Conservation (phyloP, 1,140 invertebrate genomes). For the Trichonephila clavata region DNA sequence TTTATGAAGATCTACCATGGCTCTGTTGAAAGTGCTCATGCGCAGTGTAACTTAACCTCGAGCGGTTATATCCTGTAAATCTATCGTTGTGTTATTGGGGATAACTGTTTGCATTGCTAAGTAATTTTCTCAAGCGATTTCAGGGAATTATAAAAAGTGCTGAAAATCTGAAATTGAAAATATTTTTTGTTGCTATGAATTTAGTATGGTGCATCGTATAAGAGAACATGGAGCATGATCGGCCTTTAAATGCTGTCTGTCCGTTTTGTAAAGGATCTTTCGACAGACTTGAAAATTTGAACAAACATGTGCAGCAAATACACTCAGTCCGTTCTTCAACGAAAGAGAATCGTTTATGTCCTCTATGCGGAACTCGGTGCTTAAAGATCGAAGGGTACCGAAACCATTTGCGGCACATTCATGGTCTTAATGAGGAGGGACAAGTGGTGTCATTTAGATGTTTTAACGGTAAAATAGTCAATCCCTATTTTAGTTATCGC, state of each 20-base stretch:
- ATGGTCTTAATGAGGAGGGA: slow-evolving; percentile 22
- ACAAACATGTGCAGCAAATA: slow-evolving; percentile 60
- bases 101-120: neutral
- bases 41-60: neutral
- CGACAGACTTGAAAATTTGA: neutral
- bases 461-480: slow-evolving; percentile 44
- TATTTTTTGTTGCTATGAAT: neutral
- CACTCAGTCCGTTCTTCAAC: neutral
- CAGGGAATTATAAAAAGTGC: neutral
- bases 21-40: slow-evolving; percentile 5
- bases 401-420: slow-evolving; percentile 39
- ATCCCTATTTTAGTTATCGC: too few relatives aligned
- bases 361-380: slow-evolving; percentile 31
- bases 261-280: slow-evolving; percentile 48
- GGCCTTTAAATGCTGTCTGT: neutral
- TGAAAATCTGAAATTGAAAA: neutral
- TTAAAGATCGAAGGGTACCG: slow-evolving; percentile 18
- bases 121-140: neutral
- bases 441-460: slow-evolving; percentile 29
- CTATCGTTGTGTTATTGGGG: neutral
- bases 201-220: neutral
- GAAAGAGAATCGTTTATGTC: slow-evolving; percentile 19
- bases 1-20: neutral
- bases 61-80: slow-evolving; percentile 45
- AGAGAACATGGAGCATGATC: neutral